These are phyloP conservation scores for Phallusia fumigata DNA, from an alignment of 23 tunicate genomes.

Conservation along the genomic window DNA sequence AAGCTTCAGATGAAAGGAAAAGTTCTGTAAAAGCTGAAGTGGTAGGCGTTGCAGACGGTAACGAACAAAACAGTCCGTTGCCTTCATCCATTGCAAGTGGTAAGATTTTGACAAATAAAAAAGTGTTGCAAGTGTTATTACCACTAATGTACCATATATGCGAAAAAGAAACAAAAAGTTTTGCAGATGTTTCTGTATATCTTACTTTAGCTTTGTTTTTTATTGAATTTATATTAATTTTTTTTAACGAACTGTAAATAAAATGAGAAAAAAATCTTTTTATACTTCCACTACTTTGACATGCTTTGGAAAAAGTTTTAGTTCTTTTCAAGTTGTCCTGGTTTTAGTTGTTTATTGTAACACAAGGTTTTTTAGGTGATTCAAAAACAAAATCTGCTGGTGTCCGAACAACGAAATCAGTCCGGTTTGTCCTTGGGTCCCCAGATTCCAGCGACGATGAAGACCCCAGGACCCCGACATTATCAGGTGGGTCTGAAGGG, in stretches of 20 bases:
- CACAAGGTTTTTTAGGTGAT: no score
- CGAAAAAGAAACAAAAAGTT: background rate
- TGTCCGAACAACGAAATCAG: conserved; percentile 36
- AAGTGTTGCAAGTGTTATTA: no score
- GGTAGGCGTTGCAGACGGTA: background rate
- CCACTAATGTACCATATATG: no score
- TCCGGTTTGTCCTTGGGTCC: conserved; percentile 74
- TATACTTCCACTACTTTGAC: no score
- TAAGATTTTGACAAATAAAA: background rate
- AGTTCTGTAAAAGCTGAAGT: background rate
- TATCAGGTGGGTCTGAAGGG: background rate
- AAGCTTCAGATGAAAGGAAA: no score
- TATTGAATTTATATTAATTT: no score
- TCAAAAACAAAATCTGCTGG: background rate
- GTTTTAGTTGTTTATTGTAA: no score
- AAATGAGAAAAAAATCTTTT: no score
- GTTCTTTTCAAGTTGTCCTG: background rate
- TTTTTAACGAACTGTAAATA: no score
- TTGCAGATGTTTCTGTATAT: background rate
- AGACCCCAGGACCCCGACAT: background rate
- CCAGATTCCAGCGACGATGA: conserved; percentile 84
- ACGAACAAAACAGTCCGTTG: background rate
- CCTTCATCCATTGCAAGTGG: background rate
- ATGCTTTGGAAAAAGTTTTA: no score
- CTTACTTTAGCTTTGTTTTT: background rate